Evolutionary conservation across 2,888 invertebrate genomes (phyloP).

Genomic region (Opisthograptis luteolata): DNA sequence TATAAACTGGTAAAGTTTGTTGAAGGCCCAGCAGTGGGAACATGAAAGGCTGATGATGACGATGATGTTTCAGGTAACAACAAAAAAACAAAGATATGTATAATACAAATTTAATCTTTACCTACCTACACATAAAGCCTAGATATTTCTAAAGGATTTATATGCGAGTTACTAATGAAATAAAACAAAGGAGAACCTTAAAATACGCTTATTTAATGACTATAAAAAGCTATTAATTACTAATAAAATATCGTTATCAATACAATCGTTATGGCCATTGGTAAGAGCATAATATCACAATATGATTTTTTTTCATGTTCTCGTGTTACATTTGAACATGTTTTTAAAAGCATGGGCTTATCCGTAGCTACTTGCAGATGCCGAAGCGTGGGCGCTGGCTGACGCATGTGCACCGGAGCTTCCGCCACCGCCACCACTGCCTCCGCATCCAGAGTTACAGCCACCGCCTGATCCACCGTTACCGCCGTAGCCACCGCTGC

Average conservation of each 20-base stretch:
- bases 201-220: constrained; percentile 29
- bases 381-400: constrained; percentile 63
- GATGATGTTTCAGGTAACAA: too few species aligned
- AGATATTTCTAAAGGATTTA: too few species aligned
- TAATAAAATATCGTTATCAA: constrained; percentile 4
- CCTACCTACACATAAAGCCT: too few species aligned
- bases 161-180: neutral
- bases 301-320: neutral
- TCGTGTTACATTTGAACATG: neutral
- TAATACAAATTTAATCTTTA: too few species aligned
- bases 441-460: too few species aligned
- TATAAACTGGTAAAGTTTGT: too few species aligned
- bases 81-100: too few species aligned
- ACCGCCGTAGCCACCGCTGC: constrained; percentile 28
- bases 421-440: constrained; percentile 38
- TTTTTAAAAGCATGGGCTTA: constrained; percentile 30
- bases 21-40: too few species aligned
- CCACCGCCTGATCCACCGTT: constrained; percentile 39
- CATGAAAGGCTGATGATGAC: too few species aligned
- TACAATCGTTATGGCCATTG: constrained; percentile 27
- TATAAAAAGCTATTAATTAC: constrained; percentile 12
- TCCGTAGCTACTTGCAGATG: constrained; percentile 61
- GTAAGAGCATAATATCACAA: constrained; percentile 22
- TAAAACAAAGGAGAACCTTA: constrained; percentile 10
- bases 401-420: constrained; percentile 52